These are phyloP conservation scores for Hecatera dysodea DNA, from an alignment of 2,888 invertebrate species.

Conservation along the genomic window DNA sequence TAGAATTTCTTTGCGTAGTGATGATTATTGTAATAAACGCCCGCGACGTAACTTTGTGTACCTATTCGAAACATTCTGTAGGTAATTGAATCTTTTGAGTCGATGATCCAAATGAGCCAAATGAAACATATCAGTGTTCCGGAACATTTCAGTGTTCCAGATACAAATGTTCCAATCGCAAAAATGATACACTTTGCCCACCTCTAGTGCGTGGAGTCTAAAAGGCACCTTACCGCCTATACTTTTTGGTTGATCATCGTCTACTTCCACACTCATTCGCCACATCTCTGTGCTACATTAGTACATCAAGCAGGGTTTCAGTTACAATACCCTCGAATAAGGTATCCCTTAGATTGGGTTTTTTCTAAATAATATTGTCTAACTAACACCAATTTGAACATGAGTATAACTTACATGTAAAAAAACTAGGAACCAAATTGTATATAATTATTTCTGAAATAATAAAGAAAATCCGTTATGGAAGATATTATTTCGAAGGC, in stretches of 20 bases:
- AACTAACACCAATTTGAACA: constrained; percentile 53
- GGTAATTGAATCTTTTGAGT: no score
- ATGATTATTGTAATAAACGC: no score
- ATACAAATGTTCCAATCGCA: no score
- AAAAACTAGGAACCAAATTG: constrained; percentile 59
- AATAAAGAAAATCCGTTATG: constrained; percentile 33
- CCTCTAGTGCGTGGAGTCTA: not conserved
- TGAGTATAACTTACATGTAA: constrained; percentile 56
- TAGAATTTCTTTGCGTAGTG: no score
- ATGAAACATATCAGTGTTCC: no score
- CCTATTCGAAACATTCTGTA: no score
- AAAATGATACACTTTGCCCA: no score
- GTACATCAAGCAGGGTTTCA: constrained; percentile 20
- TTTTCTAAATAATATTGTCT: constrained; percentile 49
- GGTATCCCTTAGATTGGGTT: constrained; percentile 21
- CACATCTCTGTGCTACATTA: constrained; percentile 5
- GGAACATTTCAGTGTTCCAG: no score
- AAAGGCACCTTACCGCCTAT: constrained; percentile 40
- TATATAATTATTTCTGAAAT: constrained; percentile 47
- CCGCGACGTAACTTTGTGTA: no score
- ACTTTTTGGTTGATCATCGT: constrained; percentile 4
- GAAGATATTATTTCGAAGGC: constrained; percentile 67
- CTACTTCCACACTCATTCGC: constrained; percentile 3
- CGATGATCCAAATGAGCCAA: no score
- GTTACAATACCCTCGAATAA: constrained; percentile 6